Conservation (phyloP, 2,888 invertebrate species). For the Rhamnusium bicolor region DNA sequence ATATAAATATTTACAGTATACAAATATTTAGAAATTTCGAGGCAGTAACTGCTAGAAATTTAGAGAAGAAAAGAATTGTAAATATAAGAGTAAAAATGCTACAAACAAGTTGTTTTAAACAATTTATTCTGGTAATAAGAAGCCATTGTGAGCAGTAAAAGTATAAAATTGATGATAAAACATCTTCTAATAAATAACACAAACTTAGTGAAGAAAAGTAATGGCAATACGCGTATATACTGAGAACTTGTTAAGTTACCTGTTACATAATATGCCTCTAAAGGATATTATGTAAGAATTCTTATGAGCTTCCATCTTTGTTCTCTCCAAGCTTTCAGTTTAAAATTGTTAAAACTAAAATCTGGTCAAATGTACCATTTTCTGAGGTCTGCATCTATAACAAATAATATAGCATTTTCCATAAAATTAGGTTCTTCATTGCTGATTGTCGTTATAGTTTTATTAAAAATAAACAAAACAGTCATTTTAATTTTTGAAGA, state of each 20-base stretch:
- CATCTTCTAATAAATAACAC: constrained; percentile 6
- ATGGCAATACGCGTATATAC: not conserved
- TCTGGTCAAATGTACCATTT: too few species aligned
- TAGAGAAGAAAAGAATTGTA: not conserved
- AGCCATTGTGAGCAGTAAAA: constrained; percentile 2
- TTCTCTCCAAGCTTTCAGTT: not conserved
- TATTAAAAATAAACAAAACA: too few species aligned
- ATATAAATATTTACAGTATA: not conserved
- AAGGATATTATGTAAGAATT: not conserved
- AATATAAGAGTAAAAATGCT: not conserved
- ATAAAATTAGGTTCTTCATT: too few species aligned
- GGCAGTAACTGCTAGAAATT: not conserved
- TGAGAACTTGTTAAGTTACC: not conserved
- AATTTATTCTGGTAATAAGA: not conserved
- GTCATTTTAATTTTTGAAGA: too few species aligned
- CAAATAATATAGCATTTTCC: too few species aligned
- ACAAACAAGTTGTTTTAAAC: not conserved
- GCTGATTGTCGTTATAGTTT: too few species aligned
- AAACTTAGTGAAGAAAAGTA: constrained; percentile 1
- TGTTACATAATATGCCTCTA: not conserved
- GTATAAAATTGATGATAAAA: constrained; percentile 6
- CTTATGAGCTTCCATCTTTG: not conserved
- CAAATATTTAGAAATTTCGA: not conserved
- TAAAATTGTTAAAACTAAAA: too few species aligned
- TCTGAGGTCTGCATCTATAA: too few species aligned